Evolutionary conservation across 2,888 invertebrate genomes (phyloP), one percentile per base, ranked within the genome.

Genomic region (Pyrrhosoma nymphula): DNA sequence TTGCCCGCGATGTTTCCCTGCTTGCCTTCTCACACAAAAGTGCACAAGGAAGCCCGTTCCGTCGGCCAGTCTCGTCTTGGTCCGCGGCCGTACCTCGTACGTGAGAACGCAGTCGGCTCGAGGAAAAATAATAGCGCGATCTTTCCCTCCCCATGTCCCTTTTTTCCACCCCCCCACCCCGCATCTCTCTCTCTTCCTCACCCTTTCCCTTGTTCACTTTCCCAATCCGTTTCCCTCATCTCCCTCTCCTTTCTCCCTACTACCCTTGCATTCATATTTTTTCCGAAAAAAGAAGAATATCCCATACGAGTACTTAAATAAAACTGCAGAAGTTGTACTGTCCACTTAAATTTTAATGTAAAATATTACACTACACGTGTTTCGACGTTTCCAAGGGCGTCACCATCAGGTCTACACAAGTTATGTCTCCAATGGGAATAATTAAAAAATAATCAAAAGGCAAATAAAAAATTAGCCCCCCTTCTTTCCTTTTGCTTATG

Each of bases 11-110:
- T 82, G 82, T 82, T 82, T 82, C 82, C 82, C 82, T n/a, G 20
- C 69, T 8, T 20, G n/a, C 60, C 20, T 35, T 14, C 82, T 3
- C 82, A 82, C 82, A 82, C 82, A 82, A 82, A 82, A 82, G 82
- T 82, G 82, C 82, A 82, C 30, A 75, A n/a, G n/a, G n/a, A 75
- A 75, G 10, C 75, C 75, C 75, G 75, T n/a, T 75, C 82, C 82
- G 82, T 3, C 14, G 35, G 35, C 82, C 35, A 16, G 82, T 82
- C 82, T 16, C 14, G n/a, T 26, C n/a, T n/a, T 16, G 35, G 82
- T 82, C 69, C 69, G 69, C 23, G 69, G 26, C 69, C 69, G 69
- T 26, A 26, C 69, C 69, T 63, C 18, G 69, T n/a, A n/a, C n/a
- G n/a, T n/a, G 56, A 14, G 14, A 18, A 18, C 56, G 56, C 56